phyloP scores from a whole-genome alignment of 2,113 vertebrate species.

The Datnioides undecimradiatus region DNA sequence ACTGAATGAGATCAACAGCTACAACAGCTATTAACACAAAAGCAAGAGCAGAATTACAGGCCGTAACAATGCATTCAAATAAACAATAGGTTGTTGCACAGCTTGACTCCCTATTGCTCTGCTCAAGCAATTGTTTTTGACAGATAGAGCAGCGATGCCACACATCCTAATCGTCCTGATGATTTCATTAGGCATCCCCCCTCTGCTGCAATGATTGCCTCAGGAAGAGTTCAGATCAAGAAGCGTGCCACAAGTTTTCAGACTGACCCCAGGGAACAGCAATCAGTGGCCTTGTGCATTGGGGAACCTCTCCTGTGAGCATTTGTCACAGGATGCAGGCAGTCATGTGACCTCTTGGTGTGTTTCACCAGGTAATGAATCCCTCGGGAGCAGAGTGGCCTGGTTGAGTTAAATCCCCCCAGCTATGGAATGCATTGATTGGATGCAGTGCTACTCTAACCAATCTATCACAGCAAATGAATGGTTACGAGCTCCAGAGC shows the following conservation, averaged over 20 bases:
- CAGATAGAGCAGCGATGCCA: conserved; percentile 28
- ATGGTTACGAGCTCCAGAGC: conserved; percentile 41
- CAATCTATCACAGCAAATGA: conserved; percentile 65
- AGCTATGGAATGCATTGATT: conserved; percentile 68
- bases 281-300: conserved; percentile 30
- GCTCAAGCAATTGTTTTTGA: conserved; percentile 60
- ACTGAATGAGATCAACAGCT: conserved; percentile 37
- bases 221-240: conserved; percentile 43
- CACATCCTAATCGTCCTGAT: conserved; percentile 62
- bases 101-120: conserved; percentile 51
- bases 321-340: conserved; percentile 43
- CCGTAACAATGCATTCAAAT: conserved; percentile 13
- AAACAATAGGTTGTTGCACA: conserved; percentile 51
- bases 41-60: conserved; percentile 27
- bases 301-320: conserved; percentile 8
- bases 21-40: conserved; percentile 24
- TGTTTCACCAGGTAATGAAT: conserved; percentile 73
- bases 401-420: conserved; percentile 53
- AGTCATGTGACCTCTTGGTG: conserved; percentile 49
- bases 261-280: conserved; percentile 38
- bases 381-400: conserved; percentile 49
- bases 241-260: conserved; percentile 40
- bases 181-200: conserved; percentile 61
- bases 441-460: conserved; percentile 43
- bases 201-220: conserved; percentile 50